A percentile compares a stretch with the other conserved stretches of the same genome.
phyloP scores from a whole-genome alignment of 2,888 invertebrate species.

The Eupeodes latifasciatus region DNA sequence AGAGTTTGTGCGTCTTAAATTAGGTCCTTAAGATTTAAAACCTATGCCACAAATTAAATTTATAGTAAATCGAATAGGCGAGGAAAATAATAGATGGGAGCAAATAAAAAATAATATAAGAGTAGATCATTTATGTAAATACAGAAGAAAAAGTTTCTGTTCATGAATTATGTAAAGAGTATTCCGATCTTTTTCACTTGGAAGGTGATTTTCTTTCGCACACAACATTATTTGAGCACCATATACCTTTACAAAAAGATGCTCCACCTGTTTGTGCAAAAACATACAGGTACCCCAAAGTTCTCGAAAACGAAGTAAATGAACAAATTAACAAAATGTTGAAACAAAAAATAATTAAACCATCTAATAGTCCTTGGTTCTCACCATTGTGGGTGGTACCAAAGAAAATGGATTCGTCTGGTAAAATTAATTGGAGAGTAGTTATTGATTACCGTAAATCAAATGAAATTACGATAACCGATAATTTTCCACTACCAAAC shows the following conservation, averaged over 20 bases:
- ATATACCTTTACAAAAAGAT: conserved; percentile 38
- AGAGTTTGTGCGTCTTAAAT: too few species aligned
- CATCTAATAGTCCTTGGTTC: background rate
- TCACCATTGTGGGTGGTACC: conserved; percentile 13
- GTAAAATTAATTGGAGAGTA: conserved; percentile 1
- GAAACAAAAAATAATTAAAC: background rate
- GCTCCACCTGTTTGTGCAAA: background rate
- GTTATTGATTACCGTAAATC: conserved; percentile 9
- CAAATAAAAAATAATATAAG: too few species aligned
- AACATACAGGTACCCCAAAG: too few species aligned
- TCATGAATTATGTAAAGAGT: conserved; percentile 33
- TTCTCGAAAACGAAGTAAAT: too few species aligned
- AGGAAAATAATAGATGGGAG: too few species aligned
- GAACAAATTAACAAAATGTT: background rate
- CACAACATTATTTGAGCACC: conserved; percentile 30
- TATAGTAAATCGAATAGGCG: too few species aligned
- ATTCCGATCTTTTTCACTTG: conserved; percentile 21
- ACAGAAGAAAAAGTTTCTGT: conserved; percentile 25
- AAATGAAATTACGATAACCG: background rate
- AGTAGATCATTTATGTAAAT: too few species aligned
- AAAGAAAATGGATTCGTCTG: conserved; percentile 6
- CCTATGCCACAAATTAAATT: too few species aligned
- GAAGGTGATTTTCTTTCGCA: background rate
- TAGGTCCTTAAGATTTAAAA: too few species aligned
- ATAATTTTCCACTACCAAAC: conserved; percentile 23